Conservation (phyloP, 2,113 vertebrate genomes). For the Xerus inauris region DNA sequence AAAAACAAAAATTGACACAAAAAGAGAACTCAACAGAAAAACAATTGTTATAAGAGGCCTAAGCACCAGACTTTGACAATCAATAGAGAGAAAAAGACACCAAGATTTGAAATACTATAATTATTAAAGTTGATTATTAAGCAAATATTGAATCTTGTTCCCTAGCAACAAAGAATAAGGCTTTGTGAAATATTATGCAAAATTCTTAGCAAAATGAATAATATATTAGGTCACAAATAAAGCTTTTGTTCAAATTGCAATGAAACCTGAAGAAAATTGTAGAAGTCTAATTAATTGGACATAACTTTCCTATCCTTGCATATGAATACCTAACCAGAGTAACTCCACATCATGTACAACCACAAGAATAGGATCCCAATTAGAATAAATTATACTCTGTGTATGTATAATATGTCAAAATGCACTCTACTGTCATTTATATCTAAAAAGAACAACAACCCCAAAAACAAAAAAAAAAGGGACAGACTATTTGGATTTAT, state of each 20-base stretch:
- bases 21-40: slow-evolving; percentile 16
- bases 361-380: too few species aligned
- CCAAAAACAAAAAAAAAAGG: too few species aligned
- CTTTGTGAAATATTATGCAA: slow-evolving; percentile 42
- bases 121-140: slow-evolving; percentile 48
- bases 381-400: too few species aligned
- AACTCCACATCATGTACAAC: too few species aligned
- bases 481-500: too few species aligned
- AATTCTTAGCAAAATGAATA: slow-evolving; percentile 40
- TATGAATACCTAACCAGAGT: too few species aligned
- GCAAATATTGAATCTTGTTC: slow-evolving; percentile 25
- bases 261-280: neutral
- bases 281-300: neutral
- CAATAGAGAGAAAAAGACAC: neutral
- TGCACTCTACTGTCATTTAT: too few species aligned
- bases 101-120: slow-evolving; percentile 1
- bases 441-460: too few species aligned
- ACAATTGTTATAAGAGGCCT: neutral
- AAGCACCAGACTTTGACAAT: slow-evolving; percentile 19
- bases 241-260: slow-evolving; percentile 38
- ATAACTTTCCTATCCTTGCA: too few species aligned
- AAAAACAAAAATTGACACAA: neutral
- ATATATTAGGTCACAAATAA: neutral
- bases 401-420: too few species aligned
- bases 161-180: slow-evolving; percentile 15